phyloP scores from a whole-genome alignment of 2,113 vertebrate species.

The Rhegmatorhina hoffmannsi region DNA sequence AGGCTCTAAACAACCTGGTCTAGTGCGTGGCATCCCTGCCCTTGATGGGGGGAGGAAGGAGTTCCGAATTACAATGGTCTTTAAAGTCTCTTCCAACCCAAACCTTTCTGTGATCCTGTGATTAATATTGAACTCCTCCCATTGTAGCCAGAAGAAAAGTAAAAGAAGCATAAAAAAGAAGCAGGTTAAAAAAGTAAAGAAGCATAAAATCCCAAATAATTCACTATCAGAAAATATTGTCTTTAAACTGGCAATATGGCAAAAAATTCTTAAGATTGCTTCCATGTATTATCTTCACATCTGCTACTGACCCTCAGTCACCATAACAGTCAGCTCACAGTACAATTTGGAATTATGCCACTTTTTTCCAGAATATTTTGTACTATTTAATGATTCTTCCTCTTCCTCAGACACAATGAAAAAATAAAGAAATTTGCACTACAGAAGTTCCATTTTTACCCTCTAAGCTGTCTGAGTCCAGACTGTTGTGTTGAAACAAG shows the following conservation, averaged over 20 bases:
- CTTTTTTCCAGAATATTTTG: not conserved
- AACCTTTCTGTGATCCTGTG: not conserved
- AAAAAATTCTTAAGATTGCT: not conserved
- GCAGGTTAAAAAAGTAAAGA: not conserved
- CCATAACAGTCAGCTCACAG: not conserved
- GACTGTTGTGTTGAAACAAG: not conserved
- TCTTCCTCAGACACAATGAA: not conserved
- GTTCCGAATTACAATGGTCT: not conserved
- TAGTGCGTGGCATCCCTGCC: not conserved
- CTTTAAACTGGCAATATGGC: not conserved
- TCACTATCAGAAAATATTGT: not conserved
- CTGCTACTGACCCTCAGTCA: not conserved
- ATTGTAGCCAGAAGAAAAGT: not conserved
- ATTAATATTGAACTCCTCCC: not conserved
- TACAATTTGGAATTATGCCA: not conserved
- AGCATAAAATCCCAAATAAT: not conserved
- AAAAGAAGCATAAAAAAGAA: too few species aligned
- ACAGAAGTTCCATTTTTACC: not conserved
- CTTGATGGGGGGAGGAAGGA: fast-evolving
- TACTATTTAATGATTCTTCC: not conserved
- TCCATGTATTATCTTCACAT: not conserved
- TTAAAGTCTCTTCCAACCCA: not conserved
- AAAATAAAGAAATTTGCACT: not conserved
- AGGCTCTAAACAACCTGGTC: not conserved
- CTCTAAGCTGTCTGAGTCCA: not conserved